These are phyloP conservation scores for Pyrocephalus nanus DNA, from an alignment of 2,797 vertebrate species.

Conservation along the genomic window DNA sequence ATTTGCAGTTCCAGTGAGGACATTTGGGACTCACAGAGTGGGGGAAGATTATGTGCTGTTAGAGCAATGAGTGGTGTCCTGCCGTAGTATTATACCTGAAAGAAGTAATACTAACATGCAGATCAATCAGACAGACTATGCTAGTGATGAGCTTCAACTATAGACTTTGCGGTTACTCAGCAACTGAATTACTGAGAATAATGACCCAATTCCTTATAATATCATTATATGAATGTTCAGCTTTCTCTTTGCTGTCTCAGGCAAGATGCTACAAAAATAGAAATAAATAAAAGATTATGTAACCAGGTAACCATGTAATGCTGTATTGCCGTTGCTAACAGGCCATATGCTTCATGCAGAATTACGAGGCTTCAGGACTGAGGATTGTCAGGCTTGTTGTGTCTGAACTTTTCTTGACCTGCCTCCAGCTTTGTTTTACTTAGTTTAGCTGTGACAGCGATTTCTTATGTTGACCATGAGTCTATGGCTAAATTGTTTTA, in stretches of 20 bases:
- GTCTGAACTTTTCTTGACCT: background rate
- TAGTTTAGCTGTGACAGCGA: background rate
- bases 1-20: background rate
- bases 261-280: background rate
- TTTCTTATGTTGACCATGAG: background rate
- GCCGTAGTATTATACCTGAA: background rate
- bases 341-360: background rate
- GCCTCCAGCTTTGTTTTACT: background rate
- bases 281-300: background rate
- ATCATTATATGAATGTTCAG: background rate
- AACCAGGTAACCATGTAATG: background rate
- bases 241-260: background rate
- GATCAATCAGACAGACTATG: background rate
- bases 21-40: background rate
- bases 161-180: background rate
- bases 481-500: background rate
- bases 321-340: background rate
- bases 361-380: background rate
- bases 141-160: background rate
- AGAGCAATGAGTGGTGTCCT: background rate
- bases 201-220: background rate
- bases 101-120: background rate
- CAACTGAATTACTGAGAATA: constrained; percentile 1
- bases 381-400: background rate
- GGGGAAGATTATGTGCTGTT: background rate